Evolutionary conservation across 2,797 vertebrate species (phyloP), one percentile per base, ranked within the genome.

Genomic region (Sebastes hubbsi): DNA sequence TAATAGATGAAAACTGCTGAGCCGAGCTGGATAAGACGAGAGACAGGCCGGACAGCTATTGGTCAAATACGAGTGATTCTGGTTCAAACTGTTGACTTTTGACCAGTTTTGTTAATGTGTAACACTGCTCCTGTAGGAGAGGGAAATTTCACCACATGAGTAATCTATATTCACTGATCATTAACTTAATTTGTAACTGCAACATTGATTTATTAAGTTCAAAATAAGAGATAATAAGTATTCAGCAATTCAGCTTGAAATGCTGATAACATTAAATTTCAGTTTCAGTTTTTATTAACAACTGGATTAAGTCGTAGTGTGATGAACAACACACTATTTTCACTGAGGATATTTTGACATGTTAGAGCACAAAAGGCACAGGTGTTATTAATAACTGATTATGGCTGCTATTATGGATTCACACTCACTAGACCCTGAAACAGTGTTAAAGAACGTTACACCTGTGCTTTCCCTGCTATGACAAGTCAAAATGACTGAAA

Each of bases 81-180:
- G 1, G 58, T 58, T 84, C 61, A 75, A 72, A 75, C 42, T 13
- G 30, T 13, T 64, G 78, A 83, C 65, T 80, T 72, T 81, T 69
- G 69, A 88, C 27, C 59, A 16, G 10, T 5, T 1, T 24, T 77
- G 77, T 88, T 87, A 90, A 92, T 92, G 13, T 81, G 60, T 91
- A 90, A 91, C 78, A 1, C 3, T 34, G 56, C 68, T 52, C 30
- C 29, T 34, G 10, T 9, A 3, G 11, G 0, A 34, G 24, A 56
- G 60, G 29, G 27, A 77, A 49, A 62, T 66, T 58, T 64, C 16
- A 14, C 18, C 13, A n/a, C 27, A 59, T 58, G 20, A 77, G 72
- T 11, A 16, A 63, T 75, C 42, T 32, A 20, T 58, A 73, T 58
- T 67, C n/a, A 38, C 1, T 72, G 76, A 58, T 56, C 54, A 70